Percentiles rank a stretch among this genome's conserved stretches.
Conservation (phyloP, 2,113 vertebrate genomes). For the Hucho hucho region DNA sequence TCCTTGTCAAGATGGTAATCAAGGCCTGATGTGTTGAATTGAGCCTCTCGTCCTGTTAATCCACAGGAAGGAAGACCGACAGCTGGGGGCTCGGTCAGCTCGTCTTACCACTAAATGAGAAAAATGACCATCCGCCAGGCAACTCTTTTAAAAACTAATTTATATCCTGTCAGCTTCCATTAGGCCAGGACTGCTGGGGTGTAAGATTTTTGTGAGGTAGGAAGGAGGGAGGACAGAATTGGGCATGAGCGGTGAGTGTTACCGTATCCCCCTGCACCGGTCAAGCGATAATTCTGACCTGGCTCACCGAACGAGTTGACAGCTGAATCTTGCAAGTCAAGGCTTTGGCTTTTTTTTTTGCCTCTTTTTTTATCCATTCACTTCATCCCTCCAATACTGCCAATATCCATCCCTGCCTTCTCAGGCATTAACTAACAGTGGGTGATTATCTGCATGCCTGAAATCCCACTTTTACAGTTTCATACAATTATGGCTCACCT, state of each 20-base stretch:
- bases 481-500: slow-evolving; percentile 64
- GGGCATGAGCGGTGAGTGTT: slow-evolving; percentile 74
- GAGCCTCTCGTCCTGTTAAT: slow-evolving; percentile 68
- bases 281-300: slow-evolving; percentile 69
- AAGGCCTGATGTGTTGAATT: slow-evolving; percentile 78
- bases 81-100: slow-evolving; percentile 83
- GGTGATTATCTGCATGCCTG: slow-evolving; percentile 69
- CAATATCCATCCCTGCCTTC: slow-evolving; percentile 30
- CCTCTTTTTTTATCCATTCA: background rate
- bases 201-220: background rate
- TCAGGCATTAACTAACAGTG: slow-evolving; percentile 51
- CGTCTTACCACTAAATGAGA: slow-evolving; percentile 92
- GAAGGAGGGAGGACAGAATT: slow-evolving; percentile 61
- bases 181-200: slow-evolving; percentile 74
- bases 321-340: slow-evolving; percentile 68
- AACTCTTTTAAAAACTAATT: slow-evolving; percentile 92
- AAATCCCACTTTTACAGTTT: slow-evolving; percentile 58
- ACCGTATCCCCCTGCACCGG: slow-evolving; percentile 58
- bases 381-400: background rate
- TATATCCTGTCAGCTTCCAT: slow-evolving; percentile 96
- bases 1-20: slow-evolving; percentile 50
- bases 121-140: slow-evolving; percentile 88
- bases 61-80: slow-evolving; percentile 81
- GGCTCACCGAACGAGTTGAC: slow-evolving; percentile 69
- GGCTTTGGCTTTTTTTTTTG: slow-evolving; percentile 31